Base-by-base conservation (phyloP, 2,797 vertebrate genomes). In the Euphonia xanthogaster region DNA sequence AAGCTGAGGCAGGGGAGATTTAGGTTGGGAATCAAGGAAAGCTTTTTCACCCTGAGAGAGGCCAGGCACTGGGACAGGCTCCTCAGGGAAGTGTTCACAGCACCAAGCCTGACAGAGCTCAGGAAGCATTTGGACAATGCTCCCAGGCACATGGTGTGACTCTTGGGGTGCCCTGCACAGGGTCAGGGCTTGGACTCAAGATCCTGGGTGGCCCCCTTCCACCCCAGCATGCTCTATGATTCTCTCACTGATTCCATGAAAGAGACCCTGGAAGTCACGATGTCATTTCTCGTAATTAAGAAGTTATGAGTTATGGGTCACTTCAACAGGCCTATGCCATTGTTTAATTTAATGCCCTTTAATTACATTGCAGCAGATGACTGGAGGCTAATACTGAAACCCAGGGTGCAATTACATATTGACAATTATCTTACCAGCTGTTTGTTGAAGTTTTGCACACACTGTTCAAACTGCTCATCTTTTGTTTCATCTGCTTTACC, bases 401-500 rank as follows among this genome's bases (percentile, higher is more conserved):
- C 24, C 37, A 54, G 51, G 33, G 39, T 79, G 73, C 60, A 93
- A 88, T 76, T 86, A 84, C 30, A n/a, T 27, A 70, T 65, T 0
- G 0, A 24, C 28, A 89, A 83, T 68, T 75, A 93, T 89, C 98
- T 98, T 96, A 99, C 99, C 98, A 99, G 98, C 98, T 99, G 99
- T 97, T 99, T 99, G 97, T 98, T 99, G 98, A 99, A 99, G 97
- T 99, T 99, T 91, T 99, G 99, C 87, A 99, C 99, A 8, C 98
- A 99, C 89, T 99, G 99, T 96, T 99, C 99, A 75, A 99, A 99
- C 76, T 99, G 99, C 55, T 98, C 97, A 81, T 99, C 99, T 98
- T 99, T 99, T 68, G 99, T 99, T 97, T 99, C 99, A 48, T 99
- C 99, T 3, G 99, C 99, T 98, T 99, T 99, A 35, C 99, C 99